Percentiles rank a stretch among this genome's conserved stretches.
Conservation (phyloP, 2,888 invertebrate species). For the Chaetogeoica ovagalla region DNA sequence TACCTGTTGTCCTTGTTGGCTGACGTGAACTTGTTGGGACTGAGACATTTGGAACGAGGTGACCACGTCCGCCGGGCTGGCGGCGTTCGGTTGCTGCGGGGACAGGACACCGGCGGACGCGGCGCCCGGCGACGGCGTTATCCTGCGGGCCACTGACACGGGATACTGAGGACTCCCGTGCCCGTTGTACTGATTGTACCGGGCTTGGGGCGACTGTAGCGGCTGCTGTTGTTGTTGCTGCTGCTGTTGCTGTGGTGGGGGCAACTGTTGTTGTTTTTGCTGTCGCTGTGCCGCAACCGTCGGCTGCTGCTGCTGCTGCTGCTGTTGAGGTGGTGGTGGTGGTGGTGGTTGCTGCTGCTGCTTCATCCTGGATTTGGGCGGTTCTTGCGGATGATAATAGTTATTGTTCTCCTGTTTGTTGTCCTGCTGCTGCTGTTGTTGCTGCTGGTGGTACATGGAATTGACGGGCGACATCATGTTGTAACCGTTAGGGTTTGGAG, state of each 20-base stretch:
- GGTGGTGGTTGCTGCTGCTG: slow-evolving; percentile 24
- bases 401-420: slow-evolving; percentile 39
- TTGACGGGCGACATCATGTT: slow-evolving; percentile 51
- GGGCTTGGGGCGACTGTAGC: slow-evolving; percentile 36
- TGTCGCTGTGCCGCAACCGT: slow-evolving; percentile 18
- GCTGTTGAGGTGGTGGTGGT: neutral
- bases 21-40: slow-evolving; percentile 44
- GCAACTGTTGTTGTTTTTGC: slow-evolving; percentile 26
- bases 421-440: slow-evolving; percentile 28
- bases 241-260: neutral
- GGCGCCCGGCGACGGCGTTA: slow-evolving; percentile 49
- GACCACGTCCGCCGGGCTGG: slow-evolving; percentile 43
- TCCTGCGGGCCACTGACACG: slow-evolving; percentile 40
- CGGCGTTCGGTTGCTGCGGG: slow-evolving; percentile 44
- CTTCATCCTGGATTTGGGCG: slow-evolving; percentile 41
- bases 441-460: slow-evolving; percentile 48
- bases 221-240: slow-evolving; percentile 40
- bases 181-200: slow-evolving; percentile 50
- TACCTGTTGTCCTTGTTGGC: slow-evolving; percentile 50
- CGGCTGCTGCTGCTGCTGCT: neutral
- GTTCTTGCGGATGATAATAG: slow-evolving; percentile 44
- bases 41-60: slow-evolving; percentile 46
- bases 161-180: slow-evolving; percentile 50
- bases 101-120: slow-evolving; percentile 45
- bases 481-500: slow-evolving; percentile 45